Base-by-base conservation (phyloP, 2,888 invertebrate species). In the Gastracanthus pulcherrimus region DNA sequence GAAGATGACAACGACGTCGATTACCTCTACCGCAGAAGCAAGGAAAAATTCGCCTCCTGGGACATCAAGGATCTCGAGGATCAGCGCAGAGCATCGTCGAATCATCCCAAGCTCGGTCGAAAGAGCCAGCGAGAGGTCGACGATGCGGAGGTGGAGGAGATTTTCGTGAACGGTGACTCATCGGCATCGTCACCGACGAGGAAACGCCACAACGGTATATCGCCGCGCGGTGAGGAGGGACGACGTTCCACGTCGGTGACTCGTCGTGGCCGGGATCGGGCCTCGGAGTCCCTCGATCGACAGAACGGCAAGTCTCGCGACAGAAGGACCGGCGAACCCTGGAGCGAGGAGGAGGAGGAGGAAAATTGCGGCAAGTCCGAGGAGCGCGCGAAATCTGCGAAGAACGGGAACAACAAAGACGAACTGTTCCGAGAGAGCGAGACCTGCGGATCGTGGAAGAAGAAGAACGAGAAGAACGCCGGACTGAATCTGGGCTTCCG, bases 1-100 rank as follows among this genome's bases (percentile, higher is more conserved):
- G 19, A 45, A 16, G 67, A 60, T 2, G 69, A 79, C 51, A 84
- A 84, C 45, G 85, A 86, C 55, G 82, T 82, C 13, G 88, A 87
- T 45, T 58, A 76, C 6, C 51, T 86, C 13, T 89, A 88, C 62
- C 85, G 84, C 23, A 84, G 84, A 75, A 88, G 87, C 71, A 85
- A 79, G 64, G 82, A 87, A 9, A 86, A 87, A 36, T 89, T 88
- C 31, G 86, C 86, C 51, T 82, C 85, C 13, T 89, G 89, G 89
- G 85, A 87, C 26, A 85, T 89, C 67, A 85, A 85, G 82, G 87
- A 89, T 36, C 79, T 87, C 66, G 86, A 79, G 3, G 45, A 70
- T 3, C 23, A 58, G 74, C n/a, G n/a, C n/a, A n/a, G n/a, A n/a
- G n/a, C n/a, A n/a, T n/a, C n/a, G n/a, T n/a, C 11, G 31, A 62